A percentile compares a stretch with the other conserved stretches of the same genome.
These are phyloP conservation scores for Triplophysa siluroides DNA, from an alignment of 2,113 vertebrate genomes.

Conservation along the genomic window DNA sequence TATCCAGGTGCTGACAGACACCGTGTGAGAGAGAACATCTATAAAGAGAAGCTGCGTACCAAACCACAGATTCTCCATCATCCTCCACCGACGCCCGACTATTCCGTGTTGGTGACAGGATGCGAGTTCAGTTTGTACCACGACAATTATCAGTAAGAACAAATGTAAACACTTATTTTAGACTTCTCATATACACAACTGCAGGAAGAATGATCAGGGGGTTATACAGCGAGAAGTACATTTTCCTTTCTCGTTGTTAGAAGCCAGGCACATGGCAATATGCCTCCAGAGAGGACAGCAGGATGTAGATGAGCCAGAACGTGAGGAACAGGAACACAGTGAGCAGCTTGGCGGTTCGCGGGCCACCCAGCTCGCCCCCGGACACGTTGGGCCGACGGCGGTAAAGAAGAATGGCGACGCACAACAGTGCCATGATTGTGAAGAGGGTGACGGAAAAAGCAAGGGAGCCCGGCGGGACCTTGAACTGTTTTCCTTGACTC, in stretches of 20 bases:
- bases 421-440: slow-evolving; percentile 75
- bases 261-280: slow-evolving; percentile 80
- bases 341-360: slow-evolving; percentile 78
- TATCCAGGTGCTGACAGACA: slow-evolving; percentile 19
- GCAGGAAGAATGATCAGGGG: slow-evolving; percentile 39
- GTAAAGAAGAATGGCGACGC: slow-evolving; percentile 74
- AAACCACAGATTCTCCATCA: slow-evolving; percentile 14
- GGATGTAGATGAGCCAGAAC: slow-evolving; percentile 81
- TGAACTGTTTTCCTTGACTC: slow-evolving; percentile 71
- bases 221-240: slow-evolving; percentile 38
- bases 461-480: slow-evolving; percentile 77
- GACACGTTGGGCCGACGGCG: slow-evolving; percentile 72
- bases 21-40: slow-evolving; percentile 30
- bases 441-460: slow-evolving; percentile 84
- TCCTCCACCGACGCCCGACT: slow-evolving; percentile 28
- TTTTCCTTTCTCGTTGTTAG: slow-evolving; percentile 59
- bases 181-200: slow-evolving; percentile 46
- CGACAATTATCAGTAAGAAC: slow-evolving; percentile 46
- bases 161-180: slow-evolving; percentile 53
- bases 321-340: slow-evolving; percentile 74
- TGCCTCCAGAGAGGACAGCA: slow-evolving; percentile 78
- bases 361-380: slow-evolving; percentile 80
- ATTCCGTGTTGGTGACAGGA: slow-evolving; percentile 35
- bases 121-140: slow-evolving; percentile 40
- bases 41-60: neutral